Evolutionary conservation across 2,113 vertebrate species (phyloP), one percentile per base, ranked within the genome.

Genomic region (Cyanocitta stelleri): DNA sequence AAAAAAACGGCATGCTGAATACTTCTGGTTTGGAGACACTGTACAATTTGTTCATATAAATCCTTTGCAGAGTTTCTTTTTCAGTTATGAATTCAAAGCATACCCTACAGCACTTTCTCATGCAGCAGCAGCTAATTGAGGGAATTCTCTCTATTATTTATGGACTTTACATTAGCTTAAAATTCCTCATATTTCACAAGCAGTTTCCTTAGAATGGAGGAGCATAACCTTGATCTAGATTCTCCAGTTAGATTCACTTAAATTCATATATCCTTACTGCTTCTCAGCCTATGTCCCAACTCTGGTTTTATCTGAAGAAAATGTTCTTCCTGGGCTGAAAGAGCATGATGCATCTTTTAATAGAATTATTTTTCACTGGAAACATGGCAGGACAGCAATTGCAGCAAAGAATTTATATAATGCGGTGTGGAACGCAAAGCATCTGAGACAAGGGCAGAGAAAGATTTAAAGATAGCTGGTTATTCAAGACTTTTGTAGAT

Each of bases 131-230:
- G 56, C 67, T 95, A 95, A 96, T 88, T 94, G 93, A 94, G 22
- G 43, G 22, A 94, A 71, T 88, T 90, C 54, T 76, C 76, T 93
- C 52, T 94, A 93, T 96, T 94, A 94, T 96, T 96, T 94, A 91
- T 96, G 58, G 88, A 85, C 32, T 76, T 93, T 93, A 75, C 79
- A 76, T 94, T 96, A 89, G 69, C 83, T 79, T 93, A 90, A 92
- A 94, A 78, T 82, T 83, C 49, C 35, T 81, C 52, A 48, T 90
- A 92, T 88, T 96, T 97, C 90, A 90, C 37, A 72, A 87, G 71
- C 48, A 87, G 51, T 87, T 94, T 83, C 37, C 72, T 69, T 87
- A 91, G 59, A 32, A 77, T 82, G 61, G 27, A 82, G 30, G 26
- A 90, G 16, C 37, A 74, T 35, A 84, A 85, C 82, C 58, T 93